phyloP scores from a whole-genome alignment of 2,888 invertebrate genomes.

The Andrena camellia region DNA sequence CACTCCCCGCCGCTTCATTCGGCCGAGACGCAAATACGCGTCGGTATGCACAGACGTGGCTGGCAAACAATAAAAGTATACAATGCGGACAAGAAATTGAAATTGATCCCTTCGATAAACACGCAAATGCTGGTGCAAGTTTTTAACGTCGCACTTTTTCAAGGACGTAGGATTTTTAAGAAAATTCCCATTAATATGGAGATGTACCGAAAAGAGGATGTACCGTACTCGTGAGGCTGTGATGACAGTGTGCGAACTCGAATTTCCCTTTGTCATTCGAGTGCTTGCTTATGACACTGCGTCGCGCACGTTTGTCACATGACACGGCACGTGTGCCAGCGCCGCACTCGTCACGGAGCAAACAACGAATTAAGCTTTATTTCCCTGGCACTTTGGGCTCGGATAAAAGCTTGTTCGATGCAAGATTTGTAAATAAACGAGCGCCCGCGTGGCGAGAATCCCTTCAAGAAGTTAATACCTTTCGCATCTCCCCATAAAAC shows the following conservation, averaged over 20 bases:
- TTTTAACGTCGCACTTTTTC: not conserved
- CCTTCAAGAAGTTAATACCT: slow-evolving; percentile 44
- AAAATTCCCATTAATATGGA: not conserved
- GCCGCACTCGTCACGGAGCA: slow-evolving; percentile 78
- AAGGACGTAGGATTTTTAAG: not conserved
- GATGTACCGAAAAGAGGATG: slow-evolving; percentile 10
- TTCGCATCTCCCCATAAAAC: not conserved
- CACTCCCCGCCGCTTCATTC: slow-evolving; percentile 50
- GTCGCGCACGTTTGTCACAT: slow-evolving; percentile 79
- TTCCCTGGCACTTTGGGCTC: slow-evolving; percentile 45
- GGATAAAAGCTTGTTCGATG: slow-evolving; percentile 32
- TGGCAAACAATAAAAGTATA: slow-evolving; percentile 57
- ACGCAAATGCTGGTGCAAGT: not conserved
- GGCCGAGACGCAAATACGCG: slow-evolving; percentile 51
- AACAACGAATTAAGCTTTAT: slow-evolving; percentile 78
- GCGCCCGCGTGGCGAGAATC: slow-evolving; percentile 2
- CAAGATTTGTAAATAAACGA: slow-evolving; percentile 55
- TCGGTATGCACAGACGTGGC: slow-evolving; percentile 18
- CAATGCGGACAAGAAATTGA: slow-evolving; percentile 39
- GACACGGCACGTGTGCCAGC: slow-evolving; percentile 81
- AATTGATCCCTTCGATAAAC: slow-evolving; percentile 41
- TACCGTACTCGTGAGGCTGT: not conserved
- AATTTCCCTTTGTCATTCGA: slow-evolving; percentile 65
- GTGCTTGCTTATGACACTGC: slow-evolving; percentile 72
- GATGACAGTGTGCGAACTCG: slow-evolving; percentile 48